Evolutionary conservation across 2,797 vertebrate species (phyloP).

Genomic region (Thaleichthys pacificus): DNA sequence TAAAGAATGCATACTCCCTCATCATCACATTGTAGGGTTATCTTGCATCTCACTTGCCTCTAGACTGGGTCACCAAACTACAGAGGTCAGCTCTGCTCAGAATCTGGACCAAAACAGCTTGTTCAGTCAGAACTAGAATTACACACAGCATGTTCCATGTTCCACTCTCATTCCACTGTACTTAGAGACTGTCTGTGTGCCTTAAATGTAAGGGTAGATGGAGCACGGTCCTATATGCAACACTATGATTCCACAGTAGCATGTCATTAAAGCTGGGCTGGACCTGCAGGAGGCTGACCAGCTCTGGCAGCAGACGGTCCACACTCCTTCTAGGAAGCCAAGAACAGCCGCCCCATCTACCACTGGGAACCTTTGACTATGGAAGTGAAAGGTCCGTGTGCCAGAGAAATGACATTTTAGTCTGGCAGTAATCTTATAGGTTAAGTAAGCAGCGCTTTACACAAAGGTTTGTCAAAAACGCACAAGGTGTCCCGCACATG

Average conservation of each 20-base stretch:
- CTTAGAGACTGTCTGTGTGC: slow-evolving; percentile 37
- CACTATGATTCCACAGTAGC: slow-evolving; percentile 14
- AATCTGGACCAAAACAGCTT: slow-evolving; percentile 48
- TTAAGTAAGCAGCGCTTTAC: too few species aligned
- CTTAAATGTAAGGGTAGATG: slow-evolving; percentile 48
- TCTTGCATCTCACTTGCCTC: not conserved
- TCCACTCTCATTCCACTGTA: slow-evolving; percentile 41
- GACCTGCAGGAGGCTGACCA: not conserved
- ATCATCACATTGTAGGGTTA: not conserved
- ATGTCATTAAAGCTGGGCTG: not conserved
- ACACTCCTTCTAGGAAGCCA: not conserved
- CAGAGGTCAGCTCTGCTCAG: not conserved
- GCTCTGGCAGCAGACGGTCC: not conserved
- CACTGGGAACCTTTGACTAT: not conserved
- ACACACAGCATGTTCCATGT: slow-evolving; percentile 35
- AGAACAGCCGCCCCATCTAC: not conserved
- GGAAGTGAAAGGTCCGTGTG: not conserved
- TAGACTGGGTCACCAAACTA: not conserved
- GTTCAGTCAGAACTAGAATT: slow-evolving; percentile 44
- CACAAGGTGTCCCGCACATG: too few species aligned
- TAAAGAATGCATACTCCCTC: not conserved
- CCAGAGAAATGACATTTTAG: too few species aligned
- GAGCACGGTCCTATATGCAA: slow-evolving; percentile 45
- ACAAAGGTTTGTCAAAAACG: too few species aligned
- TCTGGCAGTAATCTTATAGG: too few species aligned